Percentiles rank a stretch among this genome's conserved stretches.
Evolutionary conservation across 2,797 vertebrate species (phyloP).

Genomic region (Columba guinea): DNA sequence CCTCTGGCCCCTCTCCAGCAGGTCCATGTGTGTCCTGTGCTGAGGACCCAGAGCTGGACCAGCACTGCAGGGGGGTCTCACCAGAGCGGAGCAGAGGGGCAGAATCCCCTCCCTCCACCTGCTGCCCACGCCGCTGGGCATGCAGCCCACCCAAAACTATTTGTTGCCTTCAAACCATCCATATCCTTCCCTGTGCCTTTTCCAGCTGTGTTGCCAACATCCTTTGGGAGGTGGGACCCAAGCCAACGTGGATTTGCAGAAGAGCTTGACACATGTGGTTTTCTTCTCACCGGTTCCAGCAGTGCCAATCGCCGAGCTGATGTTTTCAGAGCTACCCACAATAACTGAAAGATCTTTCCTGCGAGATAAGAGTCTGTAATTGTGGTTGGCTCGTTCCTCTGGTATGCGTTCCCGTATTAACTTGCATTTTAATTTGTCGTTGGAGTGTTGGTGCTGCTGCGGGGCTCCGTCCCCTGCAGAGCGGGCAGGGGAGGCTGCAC

Average conservation of each 20-base stretch:
- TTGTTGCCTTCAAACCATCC: not conserved
- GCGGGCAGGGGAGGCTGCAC: not conserved
- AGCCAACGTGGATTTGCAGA: not conserved
- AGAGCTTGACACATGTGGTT: not conserved
- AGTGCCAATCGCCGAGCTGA: not conserved
- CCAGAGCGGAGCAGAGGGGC: too few relatives aligned
- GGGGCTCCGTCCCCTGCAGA: not conserved
- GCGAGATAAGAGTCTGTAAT: not conserved
- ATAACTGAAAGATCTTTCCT: constrained; percentile 61
- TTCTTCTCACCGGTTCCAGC: not conserved
- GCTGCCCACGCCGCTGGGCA: too few relatives aligned
- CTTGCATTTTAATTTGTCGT: not conserved
- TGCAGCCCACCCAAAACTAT: not conserved
- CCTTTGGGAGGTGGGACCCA: not conserved
- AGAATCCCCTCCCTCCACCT: too few relatives aligned
- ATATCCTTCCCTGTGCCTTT: not conserved
- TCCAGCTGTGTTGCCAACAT: not conserved
- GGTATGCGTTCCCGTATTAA: not conserved
- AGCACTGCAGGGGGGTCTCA: too few relatives aligned
- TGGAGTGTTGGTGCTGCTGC: not conserved
- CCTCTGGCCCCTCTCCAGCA: too few relatives aligned
- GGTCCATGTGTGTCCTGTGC: too few relatives aligned
- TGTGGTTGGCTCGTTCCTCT: constrained; percentile 36
- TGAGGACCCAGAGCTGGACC: too few relatives aligned
- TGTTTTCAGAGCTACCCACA: constrained; percentile 24